Evolutionary conservation across 2,797 vertebrate genomes (phyloP).

Genomic region (Anniella stebbinsi): DNA sequence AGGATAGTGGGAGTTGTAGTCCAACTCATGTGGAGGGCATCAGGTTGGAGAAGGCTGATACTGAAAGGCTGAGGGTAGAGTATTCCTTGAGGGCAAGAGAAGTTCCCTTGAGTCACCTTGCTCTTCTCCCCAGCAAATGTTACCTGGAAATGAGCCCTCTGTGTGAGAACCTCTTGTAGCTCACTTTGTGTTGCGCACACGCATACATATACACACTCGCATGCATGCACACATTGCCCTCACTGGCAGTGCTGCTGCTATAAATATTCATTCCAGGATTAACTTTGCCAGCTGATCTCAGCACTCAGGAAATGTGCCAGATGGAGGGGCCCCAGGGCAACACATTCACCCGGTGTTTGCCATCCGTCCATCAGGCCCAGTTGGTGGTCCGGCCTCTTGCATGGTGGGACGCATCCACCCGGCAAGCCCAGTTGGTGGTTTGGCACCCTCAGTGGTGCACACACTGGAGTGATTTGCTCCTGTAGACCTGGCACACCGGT

Average conservation of each 20-base stretch:
- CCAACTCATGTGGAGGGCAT: not conserved
- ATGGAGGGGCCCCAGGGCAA: not conserved
- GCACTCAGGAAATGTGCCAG: not conserved
- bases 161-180: not conserved
- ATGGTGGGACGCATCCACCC: not conserved
- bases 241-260: not conserved
- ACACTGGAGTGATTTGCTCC: not conserved
- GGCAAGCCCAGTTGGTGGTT: constrained; percentile 10
- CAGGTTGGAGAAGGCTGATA: no score
- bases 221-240: no score
- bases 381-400: constrained; percentile 23
- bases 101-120: not conserved
- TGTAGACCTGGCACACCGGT: not conserved
- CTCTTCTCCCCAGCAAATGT: not conserved
- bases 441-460: not conserved
- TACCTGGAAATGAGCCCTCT: not conserved
- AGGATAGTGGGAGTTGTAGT: no score
- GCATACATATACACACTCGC: no score
- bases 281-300: not conserved
- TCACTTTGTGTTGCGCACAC: not conserved
- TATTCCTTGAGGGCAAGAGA: not conserved
- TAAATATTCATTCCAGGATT: constrained; percentile 12
- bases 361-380: not conserved
- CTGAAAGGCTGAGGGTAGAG: not conserved
- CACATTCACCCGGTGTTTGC: not conserved